phyloP scores from a whole-genome alignment of 2,888 invertebrate genomes.

The Metalampra italica region DNA sequence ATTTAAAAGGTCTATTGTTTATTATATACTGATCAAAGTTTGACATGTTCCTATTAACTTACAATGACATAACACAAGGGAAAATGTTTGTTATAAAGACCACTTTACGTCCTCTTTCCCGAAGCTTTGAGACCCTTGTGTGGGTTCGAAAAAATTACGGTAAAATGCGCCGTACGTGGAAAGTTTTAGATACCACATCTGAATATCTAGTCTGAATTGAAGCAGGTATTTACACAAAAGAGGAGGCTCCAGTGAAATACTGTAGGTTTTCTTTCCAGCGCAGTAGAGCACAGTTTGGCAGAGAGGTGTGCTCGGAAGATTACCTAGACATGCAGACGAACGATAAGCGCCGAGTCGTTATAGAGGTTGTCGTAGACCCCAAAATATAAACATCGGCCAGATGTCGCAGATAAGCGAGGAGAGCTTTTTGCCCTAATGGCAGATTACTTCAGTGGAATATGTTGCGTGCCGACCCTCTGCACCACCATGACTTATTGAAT shows the following conservation, averaged over 20 bases:
- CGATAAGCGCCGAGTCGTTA: conserved; percentile 71
- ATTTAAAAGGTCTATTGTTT: too few relatives aligned
- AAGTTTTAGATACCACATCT: conserved; percentile 40
- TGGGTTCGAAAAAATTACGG: conserved; percentile 19
- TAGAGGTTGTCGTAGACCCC: conserved; percentile 71
- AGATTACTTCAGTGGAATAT: conserved; percentile 65
- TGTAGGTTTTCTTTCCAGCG: conserved; percentile 36
- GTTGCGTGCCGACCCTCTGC: conserved; percentile 40
- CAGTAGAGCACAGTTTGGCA: conserved; percentile 40
- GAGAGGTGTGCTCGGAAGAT: conserved; percentile 37
- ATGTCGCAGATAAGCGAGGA: conserved; percentile 71
- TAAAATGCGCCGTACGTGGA: conserved; percentile 36
- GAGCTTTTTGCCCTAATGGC: conserved; percentile 72
- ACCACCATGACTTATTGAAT: conserved; percentile 51
- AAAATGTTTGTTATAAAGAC: conserved; percentile 29
- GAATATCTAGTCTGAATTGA: conserved; percentile 22
- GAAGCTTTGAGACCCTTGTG: conserved; percentile 15
- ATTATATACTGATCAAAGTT: conserved; percentile 20
- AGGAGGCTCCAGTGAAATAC: conserved; percentile 23
- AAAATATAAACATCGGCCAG: conserved; percentile 76
- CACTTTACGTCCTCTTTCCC: conserved; percentile 32
- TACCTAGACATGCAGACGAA: conserved; percentile 66
- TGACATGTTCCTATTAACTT: conserved; percentile 45
- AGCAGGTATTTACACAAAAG: conserved; percentile 36
- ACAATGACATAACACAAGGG: conserved; percentile 19